These are phyloP conservation scores for Cenopis cana DNA, from an alignment of 2,888 invertebrate species.

Conservation along the genomic window DNA sequence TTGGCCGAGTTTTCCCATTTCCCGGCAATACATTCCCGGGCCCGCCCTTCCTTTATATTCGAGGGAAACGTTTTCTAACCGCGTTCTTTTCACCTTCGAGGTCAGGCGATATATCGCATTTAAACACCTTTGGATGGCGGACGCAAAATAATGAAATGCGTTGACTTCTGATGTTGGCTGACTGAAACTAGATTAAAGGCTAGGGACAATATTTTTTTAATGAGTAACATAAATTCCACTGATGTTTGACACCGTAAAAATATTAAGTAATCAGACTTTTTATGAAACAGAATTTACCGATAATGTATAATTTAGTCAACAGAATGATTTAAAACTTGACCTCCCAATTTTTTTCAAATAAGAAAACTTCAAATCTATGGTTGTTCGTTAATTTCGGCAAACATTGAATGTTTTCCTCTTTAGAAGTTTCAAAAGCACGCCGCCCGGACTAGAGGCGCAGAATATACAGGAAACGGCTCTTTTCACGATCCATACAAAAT, in stretches of 20 bases:
- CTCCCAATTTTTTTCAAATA: no score
- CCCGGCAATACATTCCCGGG: constrained; percentile 39
- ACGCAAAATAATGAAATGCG: constrained; percentile 4
- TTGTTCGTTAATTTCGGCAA: neutral
- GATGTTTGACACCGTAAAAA: no score
- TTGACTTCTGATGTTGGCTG: neutral
- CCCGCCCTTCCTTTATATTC: constrained; percentile 40
- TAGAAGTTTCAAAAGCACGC: constrained; percentile 29
- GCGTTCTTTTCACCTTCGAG: constrained; percentile 37
- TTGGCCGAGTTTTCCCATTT: constrained; percentile 41
- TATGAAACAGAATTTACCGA: no score
- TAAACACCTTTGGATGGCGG: constrained; percentile 30
- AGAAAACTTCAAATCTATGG: neutral
- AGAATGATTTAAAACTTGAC: no score
- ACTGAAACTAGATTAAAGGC: no score
- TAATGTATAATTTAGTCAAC: no score
- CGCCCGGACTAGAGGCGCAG: neutral
- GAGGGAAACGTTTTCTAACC: constrained; percentile 39
- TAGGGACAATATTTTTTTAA: no score
- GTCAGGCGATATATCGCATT: constrained; percentile 35
- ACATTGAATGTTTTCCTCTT: constrained; percentile 13
- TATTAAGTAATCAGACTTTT: no score
- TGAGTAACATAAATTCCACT: no score
- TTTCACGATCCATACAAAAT: neutral
- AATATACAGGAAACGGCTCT: neutral